Evolutionary conservation across 2,797 vertebrate genomes (phyloP).

Genomic region (Enteromius thamalakanensis): DNA sequence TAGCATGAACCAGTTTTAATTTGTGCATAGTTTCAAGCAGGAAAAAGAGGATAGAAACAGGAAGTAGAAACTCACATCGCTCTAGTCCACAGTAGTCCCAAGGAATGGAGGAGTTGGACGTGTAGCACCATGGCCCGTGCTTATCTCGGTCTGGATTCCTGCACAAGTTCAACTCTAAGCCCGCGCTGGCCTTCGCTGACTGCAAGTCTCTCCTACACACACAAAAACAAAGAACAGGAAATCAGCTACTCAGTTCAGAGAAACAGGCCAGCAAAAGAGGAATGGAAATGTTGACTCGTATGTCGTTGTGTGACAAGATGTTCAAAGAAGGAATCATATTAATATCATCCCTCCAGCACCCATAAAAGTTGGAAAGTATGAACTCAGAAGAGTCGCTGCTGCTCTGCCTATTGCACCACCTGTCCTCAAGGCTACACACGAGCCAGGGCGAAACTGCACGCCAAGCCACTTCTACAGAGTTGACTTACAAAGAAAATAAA

Average conservation of each 20-base stretch:
- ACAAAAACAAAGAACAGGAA: constrained; percentile 38
- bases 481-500: constrained; percentile 41
- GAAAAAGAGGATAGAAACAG: background rate
- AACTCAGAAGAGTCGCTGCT: constrained; percentile 62
- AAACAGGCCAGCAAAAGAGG: constrained; percentile 47
- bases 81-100: constrained; percentile 97
- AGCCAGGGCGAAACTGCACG: background rate
- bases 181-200: constrained; percentile 76
- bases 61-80: constrained; percentile 84
- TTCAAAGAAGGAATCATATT: constrained; percentile 69
- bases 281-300: constrained; percentile 66
- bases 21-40: background rate
- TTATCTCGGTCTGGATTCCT: constrained; percentile 95
- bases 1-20: background rate
- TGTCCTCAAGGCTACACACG: constrained; percentile 5
- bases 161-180: constrained; percentile 92
- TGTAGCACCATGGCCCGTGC: constrained; percentile 98
- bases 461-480: constrained; percentile 25
- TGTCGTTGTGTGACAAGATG: constrained; percentile 63
- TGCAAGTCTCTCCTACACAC: constrained; percentile 74
- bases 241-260: constrained; percentile 25
- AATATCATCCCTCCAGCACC: constrained; percentile 63
- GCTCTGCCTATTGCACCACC: constrained; percentile 14
- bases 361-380: constrained; percentile 74
- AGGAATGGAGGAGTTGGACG: constrained; percentile 86